A percentile compares a stretch with the other conserved stretches of the same genome.
phyloP scores from a whole-genome alignment of 2,113 vertebrate species.

The Callospermophilus lateralis region DNA sequence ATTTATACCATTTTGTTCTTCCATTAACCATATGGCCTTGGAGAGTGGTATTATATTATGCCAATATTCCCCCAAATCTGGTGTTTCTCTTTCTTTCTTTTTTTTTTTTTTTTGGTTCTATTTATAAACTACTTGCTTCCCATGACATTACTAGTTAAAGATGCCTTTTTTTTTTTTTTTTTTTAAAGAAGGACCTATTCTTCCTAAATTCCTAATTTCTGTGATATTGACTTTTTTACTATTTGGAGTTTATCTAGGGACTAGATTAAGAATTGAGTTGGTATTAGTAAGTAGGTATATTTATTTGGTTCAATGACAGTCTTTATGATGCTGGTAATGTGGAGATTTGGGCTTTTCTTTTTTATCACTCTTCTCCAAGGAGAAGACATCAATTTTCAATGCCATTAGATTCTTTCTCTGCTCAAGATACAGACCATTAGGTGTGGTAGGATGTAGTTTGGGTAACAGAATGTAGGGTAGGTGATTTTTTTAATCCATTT shows the following conservation, averaged over 20 bases:
- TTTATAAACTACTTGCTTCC: not conserved
- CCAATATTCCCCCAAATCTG: not conserved
- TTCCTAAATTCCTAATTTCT: conserved; percentile 24
- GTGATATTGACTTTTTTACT: not conserved
- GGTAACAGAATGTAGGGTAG: not conserved
- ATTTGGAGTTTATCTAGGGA: not conserved
- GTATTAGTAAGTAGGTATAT: not conserved
- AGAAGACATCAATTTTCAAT: not conserved
- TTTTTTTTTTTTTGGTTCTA: conserved; percentile 31
- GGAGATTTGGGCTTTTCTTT: not conserved
- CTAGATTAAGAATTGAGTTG: not conserved
- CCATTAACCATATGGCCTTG: not conserved
- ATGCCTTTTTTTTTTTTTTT: not conserved
- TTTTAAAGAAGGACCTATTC: not conserved
- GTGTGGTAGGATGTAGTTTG: not conserved
- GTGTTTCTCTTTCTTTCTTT: not conserved
- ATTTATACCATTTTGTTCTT: conserved; percentile 41
- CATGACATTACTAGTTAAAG: not conserved
- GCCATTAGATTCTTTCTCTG: not conserved
- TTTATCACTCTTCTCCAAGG: not conserved
- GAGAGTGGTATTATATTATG: not conserved
- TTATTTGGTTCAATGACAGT: not conserved
- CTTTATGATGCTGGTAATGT: not conserved
- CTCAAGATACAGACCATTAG: not conserved
- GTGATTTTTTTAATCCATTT: conserved; percentile 11